Base-by-base conservation (phyloP, 2,797 vertebrate genomes). In the Uromys caudimaculatus region DNA sequence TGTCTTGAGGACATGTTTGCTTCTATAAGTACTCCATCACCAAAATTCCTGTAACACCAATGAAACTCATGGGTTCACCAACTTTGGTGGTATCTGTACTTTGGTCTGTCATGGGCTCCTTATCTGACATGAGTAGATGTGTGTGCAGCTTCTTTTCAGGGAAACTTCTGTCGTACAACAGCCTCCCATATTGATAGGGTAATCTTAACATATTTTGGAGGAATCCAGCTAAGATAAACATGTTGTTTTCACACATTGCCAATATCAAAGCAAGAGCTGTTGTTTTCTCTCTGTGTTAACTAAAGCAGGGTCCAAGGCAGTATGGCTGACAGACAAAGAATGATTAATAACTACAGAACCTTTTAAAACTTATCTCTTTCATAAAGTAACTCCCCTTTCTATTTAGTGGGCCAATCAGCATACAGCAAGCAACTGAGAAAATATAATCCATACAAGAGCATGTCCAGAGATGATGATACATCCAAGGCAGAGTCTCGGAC, bases 281-380 rank as follows among this genome's bases (percentile, higher is more conserved):
- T n/a, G 35, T 95, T 27, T 58, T 64, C 62, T 58, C 10, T 69
- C 44, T 93, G 12, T 91, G 23, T 44, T 97, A 67, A 93, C 47
- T 92, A 19, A 9, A 89, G 8, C 64, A 84, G 11, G 9, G 4
- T 88, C 27, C 69, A 89, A 27, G 52, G 4, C 2, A 94, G 19
- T 54, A 35, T 69, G 81, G 32, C 82, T 73, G 78, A 77, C 32
- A 93, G 11, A 67, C 73, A 96, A 93, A 96, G 4, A 29, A 88
- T 94, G 52, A 52, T 35, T 85, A 60, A 32, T 95, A 96, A 38
- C 47, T 94, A 76, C 0, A 67, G 10, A 1, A 76, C 6, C 47
- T 97, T 89, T 84, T 87, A 76, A 23, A 76, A 19, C 52, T 88
- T 0, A 8, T 78, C n/a, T 10, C 54, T 81, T 95, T 41, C 56